Base-by-base conservation (phyloP, 2,113 vertebrate genomes). In the Onychostruthus taczanowskii region DNA sequence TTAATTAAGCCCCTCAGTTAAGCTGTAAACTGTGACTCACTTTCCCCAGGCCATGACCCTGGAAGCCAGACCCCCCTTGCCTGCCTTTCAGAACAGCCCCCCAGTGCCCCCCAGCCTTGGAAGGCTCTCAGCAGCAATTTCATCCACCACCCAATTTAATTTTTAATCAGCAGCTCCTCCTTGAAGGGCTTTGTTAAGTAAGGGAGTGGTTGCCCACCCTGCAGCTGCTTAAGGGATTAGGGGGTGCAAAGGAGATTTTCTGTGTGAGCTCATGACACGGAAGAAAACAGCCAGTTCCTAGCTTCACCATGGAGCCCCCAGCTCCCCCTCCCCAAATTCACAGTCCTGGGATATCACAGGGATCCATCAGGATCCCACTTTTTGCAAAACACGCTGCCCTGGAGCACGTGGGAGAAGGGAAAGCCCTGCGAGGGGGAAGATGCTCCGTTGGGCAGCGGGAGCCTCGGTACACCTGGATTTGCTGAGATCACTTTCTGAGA, bases 401-500 rank as follows among this genome's bases (percentile, higher is more conserved):
- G 46, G 79, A 55, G 15, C 3, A 12, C 0, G 37, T 0, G 0
- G 31, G 75, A 59, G 19, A 56, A 74, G 18, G 0, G 0, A 68
- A 73, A 52, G 6, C 46, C 27, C 55, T 6, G 52, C 0, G 1
- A 56, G 16, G 18, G 11, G 27, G 28, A 73, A 31, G 56, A 37
- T 61, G 43, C n/a, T 81, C 16, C 18, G 35, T 0, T 0, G 1
- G 69, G n/a, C 19, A 41, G 2, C 2, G 31, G 49, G 35, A 44
- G 58, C 23, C 8, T 39, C 14, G 14, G 20, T 24, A 16, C 23
- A 55, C 3, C 19, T 26, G 31, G 39, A 35, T 59, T 69, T 62
- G 37, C 26, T 73, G 64, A 33, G 23, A 26, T 55, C 58, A 24
- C 30, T 78, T 66, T 49, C 50, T 31, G 46, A 66, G 35, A 74